These are phyloP conservation scores for Lithophane socia DNA, from an alignment of 2,888 invertebrate genomes.

Conservation along the genomic window DNA sequence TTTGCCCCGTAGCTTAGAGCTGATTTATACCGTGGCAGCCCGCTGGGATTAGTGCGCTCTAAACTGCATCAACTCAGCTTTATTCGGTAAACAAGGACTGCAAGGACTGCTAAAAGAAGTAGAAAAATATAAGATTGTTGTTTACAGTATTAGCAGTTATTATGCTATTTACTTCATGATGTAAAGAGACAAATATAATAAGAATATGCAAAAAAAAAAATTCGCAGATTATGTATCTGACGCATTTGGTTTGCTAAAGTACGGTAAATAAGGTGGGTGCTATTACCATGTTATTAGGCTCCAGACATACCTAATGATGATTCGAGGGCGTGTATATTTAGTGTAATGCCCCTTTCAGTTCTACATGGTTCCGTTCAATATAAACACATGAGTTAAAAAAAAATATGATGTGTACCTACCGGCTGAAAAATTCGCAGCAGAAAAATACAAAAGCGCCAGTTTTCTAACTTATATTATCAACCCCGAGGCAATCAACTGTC, in stretches of 20 bases:
- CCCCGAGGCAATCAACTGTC: neutral
- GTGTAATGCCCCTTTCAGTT: neutral
- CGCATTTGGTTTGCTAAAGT: neutral
- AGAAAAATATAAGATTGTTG: neutral
- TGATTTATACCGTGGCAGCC: conserved; percentile 32
- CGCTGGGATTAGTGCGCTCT: conserved; percentile 23
- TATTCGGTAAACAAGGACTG: conserved; percentile 19
- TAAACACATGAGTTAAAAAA: neutral
- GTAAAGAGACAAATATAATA: neutral
- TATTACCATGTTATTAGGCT: conserved; percentile 14
- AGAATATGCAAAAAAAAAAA: neutral
- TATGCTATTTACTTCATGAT: neutral
- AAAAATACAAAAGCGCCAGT: neutral
- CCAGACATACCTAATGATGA: neutral
- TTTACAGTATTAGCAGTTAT: neutral
- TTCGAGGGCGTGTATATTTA: neutral
- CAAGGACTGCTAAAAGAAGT: neutral
- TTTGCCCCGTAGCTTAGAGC: conserved; percentile 26
- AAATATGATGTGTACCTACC: neutral
- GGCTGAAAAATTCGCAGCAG: neutral
- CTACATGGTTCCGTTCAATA: too few relatives aligned
- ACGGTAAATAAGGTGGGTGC: neutral
- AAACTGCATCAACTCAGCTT: conserved; percentile 24
- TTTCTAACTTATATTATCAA: neutral
- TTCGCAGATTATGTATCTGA: too few relatives aligned